A percentile compares a stretch with the other conserved stretches of the same genome.
Evolutionary conservation across 2,797 vertebrate genomes (phyloP).

Genomic region (Phrynocephalus vlangalii): DNA sequence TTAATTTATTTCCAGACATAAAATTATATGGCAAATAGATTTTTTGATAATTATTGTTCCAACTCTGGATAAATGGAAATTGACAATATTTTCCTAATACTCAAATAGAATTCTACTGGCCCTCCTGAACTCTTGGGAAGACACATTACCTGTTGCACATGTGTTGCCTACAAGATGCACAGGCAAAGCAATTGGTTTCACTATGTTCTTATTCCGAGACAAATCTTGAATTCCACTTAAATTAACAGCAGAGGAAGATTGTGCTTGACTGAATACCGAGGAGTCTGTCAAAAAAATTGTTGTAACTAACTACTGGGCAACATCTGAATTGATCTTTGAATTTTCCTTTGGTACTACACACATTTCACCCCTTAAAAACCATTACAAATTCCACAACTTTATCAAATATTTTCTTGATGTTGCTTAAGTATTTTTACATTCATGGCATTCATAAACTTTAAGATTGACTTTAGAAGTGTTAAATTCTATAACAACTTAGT

Average conservation of each 20-base stretch:
- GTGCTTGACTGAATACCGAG: conserved; percentile 81
- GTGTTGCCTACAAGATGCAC: conserved; percentile 87
- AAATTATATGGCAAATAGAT: not conserved
- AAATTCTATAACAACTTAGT: not conserved
- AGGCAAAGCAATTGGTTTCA: conserved; percentile 90
- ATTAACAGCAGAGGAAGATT: conserved; percentile 82
- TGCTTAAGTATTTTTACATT: conserved; percentile 3
- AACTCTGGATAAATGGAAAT: conserved; percentile 3
- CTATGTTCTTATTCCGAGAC: conserved; percentile 84
- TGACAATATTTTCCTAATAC: conserved; percentile 15
- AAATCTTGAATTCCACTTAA: conserved; percentile 89
- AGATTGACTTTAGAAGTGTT: not conserved
- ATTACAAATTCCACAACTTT: not conserved
- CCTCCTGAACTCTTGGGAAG: conserved; percentile 40
- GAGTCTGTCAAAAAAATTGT: conserved; percentile 83
- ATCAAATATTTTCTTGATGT: not conserved
- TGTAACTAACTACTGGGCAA: conserved; percentile 51
- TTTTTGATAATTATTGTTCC: not conserved
- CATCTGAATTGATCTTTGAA: not conserved
- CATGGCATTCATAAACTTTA: not conserved
- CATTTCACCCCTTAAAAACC: not conserved
- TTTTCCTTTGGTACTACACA: not conserved
- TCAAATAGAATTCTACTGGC: conserved; percentile 12
- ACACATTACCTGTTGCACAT: conserved; percentile 86
- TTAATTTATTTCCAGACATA: not conserved